Evolutionary conservation across 2,113 vertebrate genomes (phyloP), one percentile per base, ranked within the genome.

Genomic region (Thermophis baileyi): DNA sequence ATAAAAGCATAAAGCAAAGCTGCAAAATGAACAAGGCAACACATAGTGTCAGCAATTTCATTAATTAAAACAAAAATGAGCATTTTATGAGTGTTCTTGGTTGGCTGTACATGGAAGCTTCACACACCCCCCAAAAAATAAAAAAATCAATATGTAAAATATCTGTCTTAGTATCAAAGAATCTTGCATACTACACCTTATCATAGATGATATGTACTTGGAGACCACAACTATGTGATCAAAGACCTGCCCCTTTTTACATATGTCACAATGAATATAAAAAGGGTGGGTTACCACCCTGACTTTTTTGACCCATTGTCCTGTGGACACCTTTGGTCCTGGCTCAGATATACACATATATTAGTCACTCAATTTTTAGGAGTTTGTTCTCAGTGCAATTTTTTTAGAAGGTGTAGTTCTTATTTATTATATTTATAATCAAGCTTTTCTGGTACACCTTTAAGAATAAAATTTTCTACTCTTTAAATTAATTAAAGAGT

Each of bases 141-240:
- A 96, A 94, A 50, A 50, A 50, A 50, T 94, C 91, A 87, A 91
- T 89, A 57, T 94, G 96, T 92, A 93, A 95, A 94, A 95, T 94
- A 94, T 93, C 95, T 96, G 95, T 94, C 92, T 0, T 0, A 94
- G 93, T 94, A 92, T 96, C 89, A 89, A 93, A 93, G 94, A 49
- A 20, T 35, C 25, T 16, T 74, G 69, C 86, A 90, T 95, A 96
- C 96, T 96, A 97, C 95, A 93, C 89, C 95, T 90, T 96, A 92
- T 96, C 95, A 97, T 97, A 98, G 96, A 97, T 97, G 96, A 97
- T 94, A 95, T 92, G 53, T 86, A 93, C 47, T 96, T 98, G 97
- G 97, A 97, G 93, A 96, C 88, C 3, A 95, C 97, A 94, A 40
- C 69, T 40, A 40, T 40, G 35, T 20, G 14, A 40, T 81, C 35